Evolutionary conservation across 2,113 vertebrate genomes (phyloP).

Genomic region (Acrocephalus arundinaceus): DNA sequence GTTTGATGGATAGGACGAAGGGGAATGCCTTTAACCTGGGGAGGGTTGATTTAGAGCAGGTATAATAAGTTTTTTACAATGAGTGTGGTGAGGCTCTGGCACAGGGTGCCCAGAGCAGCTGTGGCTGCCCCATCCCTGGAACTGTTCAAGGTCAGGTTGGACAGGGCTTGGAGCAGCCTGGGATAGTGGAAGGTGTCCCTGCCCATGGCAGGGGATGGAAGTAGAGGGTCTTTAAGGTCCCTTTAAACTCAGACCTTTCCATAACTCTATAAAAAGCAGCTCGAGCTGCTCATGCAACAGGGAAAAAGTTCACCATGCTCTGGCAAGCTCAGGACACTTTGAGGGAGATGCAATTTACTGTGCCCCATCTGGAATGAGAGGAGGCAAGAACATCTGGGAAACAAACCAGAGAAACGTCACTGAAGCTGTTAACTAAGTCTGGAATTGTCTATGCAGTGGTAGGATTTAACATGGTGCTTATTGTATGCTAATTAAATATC

Average conservation of each 20-base stretch:
- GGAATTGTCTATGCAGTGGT: conserved; percentile 24
- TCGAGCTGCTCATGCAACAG: neutral
- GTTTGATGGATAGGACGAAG: neutral
- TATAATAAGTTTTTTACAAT: neutral
- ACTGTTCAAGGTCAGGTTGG: neutral
- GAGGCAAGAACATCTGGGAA: neutral
- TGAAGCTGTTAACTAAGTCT: conserved; percentile 23
- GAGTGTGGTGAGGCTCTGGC: neutral
- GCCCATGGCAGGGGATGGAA: neutral
- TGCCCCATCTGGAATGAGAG: neutral
- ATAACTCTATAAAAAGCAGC: neutral
- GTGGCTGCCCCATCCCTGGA: neutral
- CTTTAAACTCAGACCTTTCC: neutral
- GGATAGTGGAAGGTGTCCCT: neutral
- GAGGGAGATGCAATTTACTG: neutral
- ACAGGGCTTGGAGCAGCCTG: accelerated
- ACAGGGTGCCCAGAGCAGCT: neutral
- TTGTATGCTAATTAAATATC: conserved; percentile 69
- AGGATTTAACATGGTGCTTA: conserved; percentile 61
- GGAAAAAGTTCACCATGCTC: neutral
- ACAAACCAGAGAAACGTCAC: neutral
- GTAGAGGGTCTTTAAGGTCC: neutral
- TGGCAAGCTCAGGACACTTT: neutral
- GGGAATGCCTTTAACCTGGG: neutral
- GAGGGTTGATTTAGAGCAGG: neutral